Evolutionary conservation across 2,888 invertebrate species (phyloP), one percentile per base, ranked within the genome.

Genomic region (Cosmia trapezina): DNA sequence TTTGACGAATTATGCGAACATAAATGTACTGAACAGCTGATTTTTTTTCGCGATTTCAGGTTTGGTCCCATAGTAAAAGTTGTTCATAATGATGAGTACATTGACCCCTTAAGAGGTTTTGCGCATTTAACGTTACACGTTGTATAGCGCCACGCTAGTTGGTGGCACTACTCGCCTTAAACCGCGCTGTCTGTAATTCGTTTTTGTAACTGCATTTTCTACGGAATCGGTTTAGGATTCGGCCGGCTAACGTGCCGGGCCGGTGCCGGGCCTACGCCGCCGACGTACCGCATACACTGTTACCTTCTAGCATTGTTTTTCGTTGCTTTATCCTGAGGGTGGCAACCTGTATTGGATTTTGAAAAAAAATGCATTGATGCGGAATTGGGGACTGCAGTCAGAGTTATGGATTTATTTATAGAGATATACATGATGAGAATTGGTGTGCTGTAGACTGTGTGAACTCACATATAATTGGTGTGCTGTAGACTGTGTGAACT

Each of bases 141-240:
- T n/a, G n/a, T n/a, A n/a, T n/a, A n/a, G n/a, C n/a, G n/a, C n/a
- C n/a, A n/a, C n/a, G n/a, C n/a, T n/a, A n/a, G n/a, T n/a, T n/a
- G n/a, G n/a, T n/a, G n/a, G n/a, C n/a, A n/a, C n/a, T n/a, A n/a
- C n/a, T n/a, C n/a, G n/a, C n/a, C n/a, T n/a, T n/a, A n/a, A n/a
- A n/a, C n/a, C n/a, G n/a, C n/a, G n/a, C n/a, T n/a, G 49, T 60
- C 56, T 80, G 88, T 89, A 89, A 90, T 89, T 90, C 86, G 81
- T 89, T 88, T 90, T 90, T 88, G 89, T 88, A 89, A 91, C 89
- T 91, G 90, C 90, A 90, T 92, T 92, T 93, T 84, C 80, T 89
- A 88, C 86, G 89, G 88, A 93, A 94, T 94, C 92, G 90, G 91
- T 92, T 94, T 93, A 91, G 89, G 84, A 86, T 87, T 81, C 86